Base-by-base conservation (phyloP, 2,888 invertebrate species). In the Synanthedon tipuliformis region DNA sequence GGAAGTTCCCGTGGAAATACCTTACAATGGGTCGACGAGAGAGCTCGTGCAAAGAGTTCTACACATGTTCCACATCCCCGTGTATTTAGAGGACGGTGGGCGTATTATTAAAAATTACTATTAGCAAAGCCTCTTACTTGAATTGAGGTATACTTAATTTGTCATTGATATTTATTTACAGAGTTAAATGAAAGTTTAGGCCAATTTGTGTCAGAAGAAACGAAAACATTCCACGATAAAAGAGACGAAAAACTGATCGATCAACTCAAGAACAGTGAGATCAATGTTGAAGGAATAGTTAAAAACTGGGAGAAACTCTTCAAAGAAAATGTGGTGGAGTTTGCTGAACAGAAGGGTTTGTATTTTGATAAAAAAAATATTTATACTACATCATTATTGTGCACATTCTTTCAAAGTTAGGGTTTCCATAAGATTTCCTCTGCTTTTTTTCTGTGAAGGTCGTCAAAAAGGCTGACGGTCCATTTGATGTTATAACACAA, bases 291-390 rank as follows among this genome's bases (percentile, higher is more conserved):
- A 64, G 91, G 92, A 23, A 88, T 94, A 12, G 92, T 94, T 1
- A 92, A 92, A 65, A 90, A 90, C 64, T 95, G 95, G 91, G 95
- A 95, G 69, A 93, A 92, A 59, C 78, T 90, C 7, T 95, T 94
- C 73, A 93, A 92, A 57, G 90, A 95, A 69, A 95, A 97, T 81
- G 92, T 95, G 10, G 88, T 93, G 50, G 94, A 94, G 67, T 95
- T 93, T 89, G 94, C 95, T 0, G 95, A 95, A 68, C 92, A 92
- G 54, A 89, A 93, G 56, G 86, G 45, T 45, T 13, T 45, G 34
- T 34, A 34, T 27, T 8, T 1, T 27, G 5, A 7, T 27, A 8
- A 2, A 2, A 27, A 27, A 8, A 8, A 8, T 27, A 27, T 27
- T 27, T 23, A 23, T 23, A 4, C 23, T 16, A 18, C 3, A 3